A percentile compares a stretch with the other conserved stretches of the same genome.
phyloP scores from a whole-genome alignment of 2,797 vertebrate species.

The Syndactyla subalaris region DNA sequence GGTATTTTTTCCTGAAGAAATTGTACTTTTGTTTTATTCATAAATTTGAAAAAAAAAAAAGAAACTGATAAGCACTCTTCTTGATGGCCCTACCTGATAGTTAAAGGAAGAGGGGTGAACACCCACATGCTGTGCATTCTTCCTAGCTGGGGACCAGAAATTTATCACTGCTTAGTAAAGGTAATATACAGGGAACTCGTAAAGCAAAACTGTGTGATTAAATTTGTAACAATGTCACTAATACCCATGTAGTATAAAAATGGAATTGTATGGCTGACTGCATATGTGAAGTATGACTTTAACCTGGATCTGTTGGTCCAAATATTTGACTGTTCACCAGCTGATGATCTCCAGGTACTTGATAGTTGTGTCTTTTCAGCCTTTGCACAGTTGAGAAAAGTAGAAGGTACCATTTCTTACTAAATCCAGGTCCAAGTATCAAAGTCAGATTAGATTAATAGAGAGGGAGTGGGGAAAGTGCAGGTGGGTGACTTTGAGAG shows the following conservation, averaged over 20 bases:
- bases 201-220: background rate
- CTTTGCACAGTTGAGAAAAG: background rate
- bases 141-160: background rate
- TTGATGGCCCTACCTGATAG: background rate
- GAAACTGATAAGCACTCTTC: background rate
- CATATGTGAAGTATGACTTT: background rate
- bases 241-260: background rate
- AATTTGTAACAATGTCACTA: background rate
- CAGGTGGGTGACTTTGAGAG: background rate
- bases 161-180: background rate
- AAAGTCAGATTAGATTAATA: background rate
- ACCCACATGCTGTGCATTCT: background rate
- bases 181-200: background rate
- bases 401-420: background rate
- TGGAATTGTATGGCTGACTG: background rate
- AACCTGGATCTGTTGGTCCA: background rate
- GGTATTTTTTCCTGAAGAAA: background rate
- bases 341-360: background rate
- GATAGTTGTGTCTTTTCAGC: background rate
- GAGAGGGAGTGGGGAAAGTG: background rate
- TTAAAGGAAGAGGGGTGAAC: background rate
- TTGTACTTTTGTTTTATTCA: background rate
- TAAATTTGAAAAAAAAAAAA: background rate
- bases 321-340: background rate
- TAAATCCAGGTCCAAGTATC: background rate